These are phyloP conservation scores for Coluber constrictor DNA, from an alignment of 2,797 vertebrate species.

Conservation along the genomic window DNA sequence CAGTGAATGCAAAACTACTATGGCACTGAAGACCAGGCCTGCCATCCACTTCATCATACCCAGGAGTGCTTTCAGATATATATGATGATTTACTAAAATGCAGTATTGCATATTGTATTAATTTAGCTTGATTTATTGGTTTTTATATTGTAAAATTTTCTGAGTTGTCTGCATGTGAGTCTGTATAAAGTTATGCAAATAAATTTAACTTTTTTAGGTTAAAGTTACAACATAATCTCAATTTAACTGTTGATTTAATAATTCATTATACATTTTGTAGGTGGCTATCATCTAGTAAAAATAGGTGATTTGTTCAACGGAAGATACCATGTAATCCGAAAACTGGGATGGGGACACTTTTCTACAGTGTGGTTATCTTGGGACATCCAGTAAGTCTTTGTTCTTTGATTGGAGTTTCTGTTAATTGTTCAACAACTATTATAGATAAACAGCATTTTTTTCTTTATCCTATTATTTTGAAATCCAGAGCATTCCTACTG, in stretches of 20 bases:
- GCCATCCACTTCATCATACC: background rate
- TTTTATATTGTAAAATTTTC: background rate
- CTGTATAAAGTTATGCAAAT: background rate
- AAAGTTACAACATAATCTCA: background rate
- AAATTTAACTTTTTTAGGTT: background rate
- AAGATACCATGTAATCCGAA: slow-evolving; percentile 94
- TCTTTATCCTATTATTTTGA: background rate
- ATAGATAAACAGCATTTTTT: background rate
- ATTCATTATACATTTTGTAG: background rate
- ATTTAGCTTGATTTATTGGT: background rate
- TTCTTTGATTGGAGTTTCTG: slow-evolving; percentile 15
- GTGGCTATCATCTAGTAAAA: slow-evolving; percentile 89
- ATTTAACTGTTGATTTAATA: background rate
- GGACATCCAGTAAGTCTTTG: slow-evolving; percentile 90
- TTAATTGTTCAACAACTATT: slow-evolving; percentile 3
- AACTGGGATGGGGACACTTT: slow-evolving; percentile 98
- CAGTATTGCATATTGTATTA: background rate
- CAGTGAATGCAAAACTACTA: background rate
- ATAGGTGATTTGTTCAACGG: slow-evolving; percentile 93
- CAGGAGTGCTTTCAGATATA: background rate
- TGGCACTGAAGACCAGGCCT: background rate
- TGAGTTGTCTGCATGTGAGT: background rate
- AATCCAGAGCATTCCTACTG: background rate
- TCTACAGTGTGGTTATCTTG: slow-evolving; percentile 98
- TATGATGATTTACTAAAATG: background rate